Evolutionary conservation across 2,797 vertebrate species (phyloP).

Genomic region (Dromococcyx pavoninus): DNA sequence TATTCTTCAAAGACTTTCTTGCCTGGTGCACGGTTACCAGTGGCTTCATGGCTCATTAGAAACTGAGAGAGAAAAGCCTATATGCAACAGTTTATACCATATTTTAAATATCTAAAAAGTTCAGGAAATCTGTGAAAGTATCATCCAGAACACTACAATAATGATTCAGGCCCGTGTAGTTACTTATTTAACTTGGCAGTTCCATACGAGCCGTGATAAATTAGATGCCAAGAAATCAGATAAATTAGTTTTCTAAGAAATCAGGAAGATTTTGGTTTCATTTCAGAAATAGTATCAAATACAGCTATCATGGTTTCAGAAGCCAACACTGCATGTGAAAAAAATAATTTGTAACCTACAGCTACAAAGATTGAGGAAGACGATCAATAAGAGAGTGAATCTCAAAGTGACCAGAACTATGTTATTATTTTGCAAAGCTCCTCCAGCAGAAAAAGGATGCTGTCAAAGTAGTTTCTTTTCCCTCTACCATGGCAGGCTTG

Average conservation of each 20-base stretch:
- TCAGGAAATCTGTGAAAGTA: background rate
- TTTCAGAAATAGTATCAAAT: background rate
- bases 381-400: background rate
- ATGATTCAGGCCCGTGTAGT: background rate
- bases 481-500: background rate
- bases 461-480: background rate
- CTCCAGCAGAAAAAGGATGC: background rate
- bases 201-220: accelerated
- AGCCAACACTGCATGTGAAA: background rate
- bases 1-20: background rate
- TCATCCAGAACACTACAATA: background rate
- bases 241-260: background rate
- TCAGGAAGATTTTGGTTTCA: background rate
- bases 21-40: accelerated
- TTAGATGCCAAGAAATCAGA: accelerated
- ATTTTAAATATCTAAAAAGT: background rate
- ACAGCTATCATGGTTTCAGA: background rate
- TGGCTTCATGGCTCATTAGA: background rate
- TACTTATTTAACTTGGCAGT: background rate
- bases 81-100: background rate
- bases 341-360: background rate
- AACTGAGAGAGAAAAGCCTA: background rate
- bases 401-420: background rate
- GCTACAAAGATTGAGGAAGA: background rate
- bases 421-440: background rate